Evolutionary conservation across 2,888 invertebrate species (phyloP).

Genomic region (Cactoblastis cactorum): DNA sequence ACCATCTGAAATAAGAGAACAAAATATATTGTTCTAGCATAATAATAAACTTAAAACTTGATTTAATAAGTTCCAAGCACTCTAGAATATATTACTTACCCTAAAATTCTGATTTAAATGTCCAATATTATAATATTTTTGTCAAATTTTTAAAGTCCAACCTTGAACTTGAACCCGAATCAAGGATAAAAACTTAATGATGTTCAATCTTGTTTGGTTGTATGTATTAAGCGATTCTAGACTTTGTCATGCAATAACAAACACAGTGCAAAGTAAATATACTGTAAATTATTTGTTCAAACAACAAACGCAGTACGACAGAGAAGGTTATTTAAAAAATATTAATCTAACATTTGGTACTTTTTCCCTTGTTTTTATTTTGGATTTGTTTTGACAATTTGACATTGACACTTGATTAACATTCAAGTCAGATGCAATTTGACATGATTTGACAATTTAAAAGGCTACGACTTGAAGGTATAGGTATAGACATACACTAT

Average conservation of each 20-base stretch:
- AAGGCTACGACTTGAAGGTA: too few relatives aligned
- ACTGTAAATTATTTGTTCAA: neutral
- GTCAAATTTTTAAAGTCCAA: neutral
- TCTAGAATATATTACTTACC: neutral
- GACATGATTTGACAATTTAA: too few relatives aligned
- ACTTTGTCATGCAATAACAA: neutral
- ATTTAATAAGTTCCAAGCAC: too few relatives aligned
- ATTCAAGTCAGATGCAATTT: too few relatives aligned
- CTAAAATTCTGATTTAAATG: neutral
- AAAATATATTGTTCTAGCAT: neutral
- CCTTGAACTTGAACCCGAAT: slow-evolving; percentile 7
- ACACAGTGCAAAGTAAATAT: neutral
- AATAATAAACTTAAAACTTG: too few relatives aligned
- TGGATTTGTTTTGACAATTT: neutral
- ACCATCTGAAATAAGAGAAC: slow-evolving; percentile 60
- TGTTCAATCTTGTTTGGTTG: neutral
- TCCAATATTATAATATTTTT: too few relatives aligned
- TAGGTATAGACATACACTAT: too few relatives aligned
- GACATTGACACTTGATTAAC: too few relatives aligned
- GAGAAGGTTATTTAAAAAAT: neutral
- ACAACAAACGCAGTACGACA: neutral
- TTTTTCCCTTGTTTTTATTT: neutral
- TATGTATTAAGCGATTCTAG: neutral
- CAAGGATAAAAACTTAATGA: neutral
- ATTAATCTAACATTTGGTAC: neutral